These are phyloP conservation scores for Columbina picui DNA, from an alignment of 2,113 vertebrate species.

Conservation along the genomic window DNA sequence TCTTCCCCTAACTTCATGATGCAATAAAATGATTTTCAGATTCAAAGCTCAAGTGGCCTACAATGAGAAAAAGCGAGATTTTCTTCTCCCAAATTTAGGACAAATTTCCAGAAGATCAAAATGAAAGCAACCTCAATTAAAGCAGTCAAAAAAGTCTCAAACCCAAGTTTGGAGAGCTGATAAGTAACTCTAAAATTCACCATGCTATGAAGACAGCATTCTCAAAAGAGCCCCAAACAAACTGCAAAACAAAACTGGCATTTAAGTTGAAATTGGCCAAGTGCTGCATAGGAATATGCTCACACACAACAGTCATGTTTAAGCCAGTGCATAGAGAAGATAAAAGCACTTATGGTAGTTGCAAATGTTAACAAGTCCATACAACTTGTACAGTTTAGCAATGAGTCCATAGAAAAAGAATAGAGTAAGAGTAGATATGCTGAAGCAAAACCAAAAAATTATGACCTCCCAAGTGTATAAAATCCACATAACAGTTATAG, in stretches of 20 bases:
- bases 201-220: conserved; percentile 73
- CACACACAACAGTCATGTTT: conserved; percentile 94
- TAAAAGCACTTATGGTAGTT: conserved; percentile 99
- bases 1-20: conserved; percentile 50
- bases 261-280: conserved; percentile 76
- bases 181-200: conserved; percentile 55
- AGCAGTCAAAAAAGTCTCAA: conserved; percentile 31
- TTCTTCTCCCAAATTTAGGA: conserved; percentile 71
- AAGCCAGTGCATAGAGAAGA: conserved; percentile 97
- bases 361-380: conserved; percentile 87
- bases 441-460: conserved; percentile 52
- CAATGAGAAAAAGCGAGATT: conserved; percentile 47
- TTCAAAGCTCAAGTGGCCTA: conserved; percentile 74
- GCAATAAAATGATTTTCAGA: conserved; percentile 57
- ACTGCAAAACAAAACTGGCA: conserved; percentile 73
- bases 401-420: conserved; percentile 71
- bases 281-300: conserved; percentile 92
- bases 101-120: conserved; percentile 61
- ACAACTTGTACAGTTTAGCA: conserved; percentile 80
- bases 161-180: conserved; percentile 51
- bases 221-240: conserved; percentile 65
- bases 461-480: conserved; percentile 68
- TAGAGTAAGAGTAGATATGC: conserved; percentile 54
- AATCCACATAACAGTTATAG: conserved; percentile 67
- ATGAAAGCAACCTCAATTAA: conserved; percentile 62